phyloP scores from a whole-genome alignment of 2,797 vertebrate species.

The Mormyrops boulengeri region DNA sequence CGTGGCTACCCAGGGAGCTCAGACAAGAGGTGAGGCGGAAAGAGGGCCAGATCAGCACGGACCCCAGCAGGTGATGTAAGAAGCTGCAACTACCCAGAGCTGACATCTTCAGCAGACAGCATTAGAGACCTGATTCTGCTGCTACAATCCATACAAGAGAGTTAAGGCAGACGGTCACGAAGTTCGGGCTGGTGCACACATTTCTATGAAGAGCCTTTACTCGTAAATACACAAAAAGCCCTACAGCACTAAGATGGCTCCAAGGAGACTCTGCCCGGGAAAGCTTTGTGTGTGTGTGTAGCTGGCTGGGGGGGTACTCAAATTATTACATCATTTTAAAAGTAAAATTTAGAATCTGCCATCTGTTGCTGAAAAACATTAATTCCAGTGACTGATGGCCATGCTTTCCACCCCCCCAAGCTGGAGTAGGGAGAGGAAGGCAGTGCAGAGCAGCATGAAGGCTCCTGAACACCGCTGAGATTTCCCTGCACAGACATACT shows the following conservation, averaged over 20 bases:
- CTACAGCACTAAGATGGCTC: not conserved
- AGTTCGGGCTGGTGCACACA: not conserved
- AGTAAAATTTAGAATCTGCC: not conserved
- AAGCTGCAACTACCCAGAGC: not conserved
- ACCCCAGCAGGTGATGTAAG: not conserved
- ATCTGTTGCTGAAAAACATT: not conserved
- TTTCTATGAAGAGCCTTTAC: not conserved
- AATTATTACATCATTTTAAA: not conserved
- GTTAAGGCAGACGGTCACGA: not conserved
- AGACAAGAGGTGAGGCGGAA: not conserved
- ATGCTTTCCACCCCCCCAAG: not conserved
- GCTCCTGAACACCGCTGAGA: not conserved
- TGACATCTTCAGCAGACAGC: not conserved
- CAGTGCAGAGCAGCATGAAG: not conserved
- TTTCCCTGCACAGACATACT: not conserved
- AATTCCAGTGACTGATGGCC: not conserved
- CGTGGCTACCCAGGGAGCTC: not conserved
- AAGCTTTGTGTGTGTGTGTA: not conserved
- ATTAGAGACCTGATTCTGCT: not conserved
- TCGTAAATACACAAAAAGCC: not conserved
- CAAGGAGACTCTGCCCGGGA: not conserved
- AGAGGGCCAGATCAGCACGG: not conserved
- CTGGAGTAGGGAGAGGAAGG: not conserved
- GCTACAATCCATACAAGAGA: not conserved
- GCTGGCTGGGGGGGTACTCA: not conserved